Conservation (phyloP, 1,140 invertebrate species). For the Argopecten irradians region DNA sequence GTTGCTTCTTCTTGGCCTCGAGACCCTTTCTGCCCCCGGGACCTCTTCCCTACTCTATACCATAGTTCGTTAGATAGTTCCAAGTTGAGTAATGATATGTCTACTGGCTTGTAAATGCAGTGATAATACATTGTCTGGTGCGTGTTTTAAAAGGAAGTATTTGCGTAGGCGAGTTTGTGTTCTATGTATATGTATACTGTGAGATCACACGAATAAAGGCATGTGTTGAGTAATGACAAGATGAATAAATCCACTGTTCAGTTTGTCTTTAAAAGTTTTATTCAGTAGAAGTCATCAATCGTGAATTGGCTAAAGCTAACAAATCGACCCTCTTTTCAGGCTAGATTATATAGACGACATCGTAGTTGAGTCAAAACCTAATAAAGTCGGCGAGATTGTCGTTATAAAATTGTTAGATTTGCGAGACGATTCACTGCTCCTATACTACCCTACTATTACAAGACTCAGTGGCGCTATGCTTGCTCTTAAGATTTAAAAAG, state of each 20-base stretch:
- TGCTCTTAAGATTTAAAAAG: neutral
- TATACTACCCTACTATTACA: neutral
- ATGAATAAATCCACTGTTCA: too few relatives aligned
- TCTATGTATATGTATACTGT: neutral
- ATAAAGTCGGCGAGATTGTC: neutral
- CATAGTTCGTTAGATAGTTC: too few relatives aligned
- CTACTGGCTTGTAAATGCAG: too few relatives aligned
- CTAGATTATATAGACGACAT: neutral
- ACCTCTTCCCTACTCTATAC: too few relatives aligned
- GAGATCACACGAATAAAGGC: neutral
- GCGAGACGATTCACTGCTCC: neutral
- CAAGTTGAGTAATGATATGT: too few relatives aligned
- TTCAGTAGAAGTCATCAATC: neutral
- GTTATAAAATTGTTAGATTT: neutral
- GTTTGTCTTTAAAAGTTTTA: neutral
- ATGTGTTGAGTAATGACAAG: neutral
- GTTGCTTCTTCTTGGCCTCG: too few relatives aligned
- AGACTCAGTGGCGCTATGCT: neutral
- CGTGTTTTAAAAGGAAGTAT: neutral
- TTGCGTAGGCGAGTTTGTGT: neutral
- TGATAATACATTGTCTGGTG: too few relatives aligned
- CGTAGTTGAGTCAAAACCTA: neutral
- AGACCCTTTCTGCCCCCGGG: too few relatives aligned
- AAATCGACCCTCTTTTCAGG: neutral
- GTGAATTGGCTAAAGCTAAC: neutral